A percentile compares a stretch with the other conserved stretches of the same genome.
Evolutionary conservation across 2,113 vertebrate species (phyloP).

Genomic region (Emydocephalus ijimae): DNA sequence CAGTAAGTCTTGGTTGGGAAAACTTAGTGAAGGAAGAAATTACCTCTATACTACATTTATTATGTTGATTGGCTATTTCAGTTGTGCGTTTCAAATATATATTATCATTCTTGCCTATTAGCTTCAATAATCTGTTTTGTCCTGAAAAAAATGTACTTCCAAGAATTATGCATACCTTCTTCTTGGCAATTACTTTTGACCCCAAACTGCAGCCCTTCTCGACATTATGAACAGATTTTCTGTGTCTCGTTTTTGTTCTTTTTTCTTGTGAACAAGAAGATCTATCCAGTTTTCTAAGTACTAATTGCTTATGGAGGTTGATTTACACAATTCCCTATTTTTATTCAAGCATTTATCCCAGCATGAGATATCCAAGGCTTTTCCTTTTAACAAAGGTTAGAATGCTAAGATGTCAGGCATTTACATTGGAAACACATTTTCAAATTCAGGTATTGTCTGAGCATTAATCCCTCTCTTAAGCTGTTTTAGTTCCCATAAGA

Average conservation of each 20-base stretch:
- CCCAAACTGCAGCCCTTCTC: not conserved
- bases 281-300: not conserved
- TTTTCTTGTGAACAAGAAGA: not conserved
- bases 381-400: constrained; percentile 38
- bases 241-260: not conserved
- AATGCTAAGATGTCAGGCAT: not conserved
- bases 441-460: constrained; percentile 39
- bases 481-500: not conserved
- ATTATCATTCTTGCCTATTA: constrained; percentile 32
- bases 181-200: constrained; percentile 28
- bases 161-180: not conserved
- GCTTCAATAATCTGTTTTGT: constrained; percentile 21
- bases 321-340: constrained; percentile 4
- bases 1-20: constrained; percentile 57
- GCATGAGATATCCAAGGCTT: constrained; percentile 3
- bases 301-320: constrained; percentile 22
- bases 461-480: constrained; percentile 56
- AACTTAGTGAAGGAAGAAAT: constrained; percentile 56
- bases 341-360: not conserved
- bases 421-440: constrained; percentile 45
- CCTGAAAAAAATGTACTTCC: not conserved
- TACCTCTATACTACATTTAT: constrained; percentile 37
- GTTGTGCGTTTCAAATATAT: constrained; percentile 35
- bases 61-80: constrained; percentile 38
- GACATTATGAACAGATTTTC: constrained; percentile 1